These are phyloP conservation scores for Arbacia lixula DNA, from an alignment of 53 echinoderm and acorn worm genomes.

Conservation along the genomic window DNA sequence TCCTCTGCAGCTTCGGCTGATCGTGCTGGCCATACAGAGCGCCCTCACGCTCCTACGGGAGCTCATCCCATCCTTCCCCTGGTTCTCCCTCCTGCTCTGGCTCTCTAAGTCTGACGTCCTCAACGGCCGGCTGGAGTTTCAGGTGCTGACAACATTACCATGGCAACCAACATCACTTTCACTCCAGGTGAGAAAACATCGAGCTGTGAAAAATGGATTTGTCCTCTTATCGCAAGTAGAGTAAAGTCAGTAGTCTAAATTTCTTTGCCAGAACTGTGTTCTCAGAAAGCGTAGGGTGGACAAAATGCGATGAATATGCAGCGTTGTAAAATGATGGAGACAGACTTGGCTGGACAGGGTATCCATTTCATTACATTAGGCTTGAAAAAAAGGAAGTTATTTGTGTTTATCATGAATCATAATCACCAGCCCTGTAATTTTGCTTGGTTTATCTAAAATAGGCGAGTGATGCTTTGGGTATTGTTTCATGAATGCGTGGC, in stretches of 20 bases:
- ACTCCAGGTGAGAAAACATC: conserved; percentile 42
- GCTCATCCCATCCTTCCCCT: conserved; percentile 73
- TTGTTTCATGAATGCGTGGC: too few species aligned
- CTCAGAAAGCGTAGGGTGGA: too few species aligned
- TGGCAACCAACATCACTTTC: conserved; percentile 32
- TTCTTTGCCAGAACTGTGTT: too few species aligned
- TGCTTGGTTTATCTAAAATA: too few species aligned
- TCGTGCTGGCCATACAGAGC: conserved; percentile 67
- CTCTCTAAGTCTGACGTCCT: conserved; percentile 35
- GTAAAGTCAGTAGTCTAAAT: not conserved
- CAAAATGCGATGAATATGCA: too few species aligned
- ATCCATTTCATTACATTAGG: too few species aligned
- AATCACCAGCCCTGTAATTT: too few species aligned
- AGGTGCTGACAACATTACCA: not conserved
- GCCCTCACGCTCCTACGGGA: conserved; percentile 56
- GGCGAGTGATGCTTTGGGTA: too few species aligned
- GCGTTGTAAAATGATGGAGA: too few species aligned
- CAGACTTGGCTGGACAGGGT: too few species aligned
- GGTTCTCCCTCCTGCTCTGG: conserved; percentile 74
- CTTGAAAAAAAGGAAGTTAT: too few species aligned
- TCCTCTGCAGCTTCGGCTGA: conserved; percentile 73
- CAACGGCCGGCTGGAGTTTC: conserved; percentile 23
- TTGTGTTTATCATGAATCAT: too few species aligned
- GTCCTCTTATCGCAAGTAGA: not conserved
- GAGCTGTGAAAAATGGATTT: not conserved